These are phyloP conservation scores for Synanthedon tipuliformis DNA, from an alignment of 2,888 invertebrate genomes.

Conservation along the genomic window DNA sequence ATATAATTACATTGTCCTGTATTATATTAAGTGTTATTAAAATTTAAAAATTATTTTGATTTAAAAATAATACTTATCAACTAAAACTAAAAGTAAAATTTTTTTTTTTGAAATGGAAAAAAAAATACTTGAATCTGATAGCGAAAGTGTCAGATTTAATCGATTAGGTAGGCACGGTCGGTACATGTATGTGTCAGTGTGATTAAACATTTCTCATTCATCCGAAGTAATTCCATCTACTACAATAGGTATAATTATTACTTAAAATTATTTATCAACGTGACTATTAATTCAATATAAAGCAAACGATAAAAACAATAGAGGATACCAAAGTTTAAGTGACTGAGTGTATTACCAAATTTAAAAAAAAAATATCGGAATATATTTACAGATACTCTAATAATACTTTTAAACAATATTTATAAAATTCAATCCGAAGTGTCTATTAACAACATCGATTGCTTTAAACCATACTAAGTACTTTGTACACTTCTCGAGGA, in stretches of 20 bases:
- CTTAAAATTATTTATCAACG: constrained; percentile 13
- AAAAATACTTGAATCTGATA: too few species aligned
- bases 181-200: too few species aligned
- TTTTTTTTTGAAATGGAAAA: too few species aligned
- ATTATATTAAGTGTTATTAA: too few species aligned
- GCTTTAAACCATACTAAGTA: constrained; percentile 44
- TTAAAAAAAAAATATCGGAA: constrained; percentile 37
- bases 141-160: too few species aligned
- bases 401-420: constrained; percentile 69
- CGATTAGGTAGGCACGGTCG: too few species aligned
- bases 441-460: constrained; percentile 38
- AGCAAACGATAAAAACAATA: constrained; percentile 15
- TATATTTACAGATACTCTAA: constrained; percentile 64
- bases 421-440: constrained; percentile 48
- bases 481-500: constrained; percentile 62
- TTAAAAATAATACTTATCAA: too few species aligned
- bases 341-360: constrained; percentile 11
- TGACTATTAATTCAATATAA: constrained; percentile 18
- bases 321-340: constrained; percentile 13
- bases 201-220: too few species aligned
- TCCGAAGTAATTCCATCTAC: too few species aligned
- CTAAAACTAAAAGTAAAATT: too few species aligned
- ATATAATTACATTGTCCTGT: too few species aligned
- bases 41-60: too few species aligned
- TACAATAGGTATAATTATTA: not conserved